Evolutionary conservation across 2,113 vertebrate genomes (phyloP).

Genomic region (Pachypanchax playfairii): DNA sequence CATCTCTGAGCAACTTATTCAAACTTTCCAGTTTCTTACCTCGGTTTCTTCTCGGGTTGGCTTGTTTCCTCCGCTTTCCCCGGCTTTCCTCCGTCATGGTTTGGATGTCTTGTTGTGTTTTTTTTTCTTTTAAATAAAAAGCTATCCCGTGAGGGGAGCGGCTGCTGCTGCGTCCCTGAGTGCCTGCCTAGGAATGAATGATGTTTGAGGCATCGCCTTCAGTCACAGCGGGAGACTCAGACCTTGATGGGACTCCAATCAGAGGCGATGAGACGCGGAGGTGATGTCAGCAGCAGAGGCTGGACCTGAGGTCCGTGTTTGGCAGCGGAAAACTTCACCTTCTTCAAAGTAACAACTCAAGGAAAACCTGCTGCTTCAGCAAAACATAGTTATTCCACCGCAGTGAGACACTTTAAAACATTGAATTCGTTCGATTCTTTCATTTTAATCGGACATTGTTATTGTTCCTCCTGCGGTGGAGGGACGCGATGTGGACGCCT

Average conservation of each 20-base stretch:
- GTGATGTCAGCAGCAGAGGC: constrained; percentile 80
- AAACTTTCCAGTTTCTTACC: constrained; percentile 71
- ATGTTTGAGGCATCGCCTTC: constrained; percentile 69
- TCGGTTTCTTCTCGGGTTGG: constrained; percentile 82
- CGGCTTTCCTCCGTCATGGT: constrained; percentile 81
- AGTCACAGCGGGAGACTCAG: constrained; percentile 71
- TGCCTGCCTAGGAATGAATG: constrained; percentile 66
- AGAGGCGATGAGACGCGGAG: constrained; percentile 60
- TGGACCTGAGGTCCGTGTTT: constrained; percentile 67
- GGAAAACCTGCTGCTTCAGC: neutral
- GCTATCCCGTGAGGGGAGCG: constrained; percentile 43
- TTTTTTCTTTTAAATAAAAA: no score
- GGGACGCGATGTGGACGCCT: no score
- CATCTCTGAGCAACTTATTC: constrained; percentile 44
- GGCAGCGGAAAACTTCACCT: constrained; percentile 46
- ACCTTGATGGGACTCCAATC: constrained; percentile 60
- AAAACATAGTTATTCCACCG: no score
- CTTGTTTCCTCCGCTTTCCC: constrained; percentile 84
- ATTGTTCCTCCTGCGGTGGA: no score
- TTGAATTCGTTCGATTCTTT: no score
- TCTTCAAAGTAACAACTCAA: constrained; percentile 19
- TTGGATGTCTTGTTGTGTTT: neutral
- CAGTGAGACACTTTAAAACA: no score
- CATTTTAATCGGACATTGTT: no score
- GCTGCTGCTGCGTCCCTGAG: constrained; percentile 51